phyloP scores from a whole-genome alignment of 2,888 invertebrate species.

The Lithophane semibrunnea region DNA sequence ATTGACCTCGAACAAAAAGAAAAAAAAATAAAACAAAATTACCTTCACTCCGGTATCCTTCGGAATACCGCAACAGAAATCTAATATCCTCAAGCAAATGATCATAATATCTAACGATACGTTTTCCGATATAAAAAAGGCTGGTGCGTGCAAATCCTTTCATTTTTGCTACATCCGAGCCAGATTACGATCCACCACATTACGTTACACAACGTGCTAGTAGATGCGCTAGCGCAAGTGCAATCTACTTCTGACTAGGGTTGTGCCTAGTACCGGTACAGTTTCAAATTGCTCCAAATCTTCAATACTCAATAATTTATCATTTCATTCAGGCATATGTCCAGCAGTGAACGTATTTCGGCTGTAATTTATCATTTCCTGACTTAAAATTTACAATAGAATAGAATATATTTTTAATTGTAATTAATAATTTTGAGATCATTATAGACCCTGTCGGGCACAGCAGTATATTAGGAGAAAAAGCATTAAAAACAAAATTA shows the following conservation, averaged over 20 bases:
- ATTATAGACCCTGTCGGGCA: too few species aligned
- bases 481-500: too few species aligned
- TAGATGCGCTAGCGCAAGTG: conserved; percentile 51
- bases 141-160: conserved; percentile 60
- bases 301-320: not conserved
- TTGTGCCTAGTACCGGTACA: conserved; percentile 14
- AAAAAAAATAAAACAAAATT: not conserved
- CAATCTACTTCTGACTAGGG: conserved; percentile 50
- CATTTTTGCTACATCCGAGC: conserved; percentile 56
- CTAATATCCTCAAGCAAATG: conserved; percentile 41
- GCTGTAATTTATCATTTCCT: too few species aligned
- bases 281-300: too few species aligned
- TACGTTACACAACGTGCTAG: conserved; percentile 50
- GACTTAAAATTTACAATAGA: too few species aligned
- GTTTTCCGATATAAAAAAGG: conserved; percentile 26
- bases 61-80: conserved; percentile 16
- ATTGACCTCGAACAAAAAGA: not conserved
- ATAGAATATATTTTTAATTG: too few species aligned
- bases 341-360: too few species aligned
- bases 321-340: too few species aligned
- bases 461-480: too few species aligned
- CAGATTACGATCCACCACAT: conserved; percentile 63
- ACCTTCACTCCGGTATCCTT: not conserved
- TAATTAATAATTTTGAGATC: too few species aligned
- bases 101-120: conserved; percentile 40